phyloP scores from a whole-genome alignment of 2,113 vertebrate genomes.

The Colistium nudipinnis region DNA sequence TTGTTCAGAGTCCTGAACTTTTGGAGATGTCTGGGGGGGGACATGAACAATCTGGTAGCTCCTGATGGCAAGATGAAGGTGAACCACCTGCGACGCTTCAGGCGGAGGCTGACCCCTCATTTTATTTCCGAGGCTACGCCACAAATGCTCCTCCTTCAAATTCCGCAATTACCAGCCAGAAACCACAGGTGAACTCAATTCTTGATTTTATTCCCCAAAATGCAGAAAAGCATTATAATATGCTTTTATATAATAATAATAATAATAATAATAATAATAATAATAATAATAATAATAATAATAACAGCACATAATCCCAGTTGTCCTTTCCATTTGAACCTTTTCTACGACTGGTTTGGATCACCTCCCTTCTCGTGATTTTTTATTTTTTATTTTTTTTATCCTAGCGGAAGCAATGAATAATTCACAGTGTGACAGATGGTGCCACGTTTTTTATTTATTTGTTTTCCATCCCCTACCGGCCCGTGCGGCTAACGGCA shows the following conservation, averaged over 20 bases:
- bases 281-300: too few species aligned
- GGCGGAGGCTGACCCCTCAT: background rate
- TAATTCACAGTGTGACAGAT: slow-evolving; percentile 62
- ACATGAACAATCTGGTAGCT: background rate
- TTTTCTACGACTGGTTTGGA: slow-evolving; percentile 18
- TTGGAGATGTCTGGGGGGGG: background rate
- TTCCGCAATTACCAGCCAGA: background rate
- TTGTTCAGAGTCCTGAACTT: background rate
- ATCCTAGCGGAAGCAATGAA: slow-evolving; percentile 38
- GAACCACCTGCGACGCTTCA: background rate
- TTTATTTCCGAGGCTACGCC: too few species aligned
- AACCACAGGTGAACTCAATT: too few species aligned
- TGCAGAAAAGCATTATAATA: too few species aligned
- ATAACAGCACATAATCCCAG: background rate
- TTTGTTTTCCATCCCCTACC: slow-evolving; percentile 31
- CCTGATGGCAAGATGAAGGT: background rate
- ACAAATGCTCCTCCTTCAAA: too few species aligned
- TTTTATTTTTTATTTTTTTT: slow-evolving; percentile 27
- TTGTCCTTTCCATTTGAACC: background rate
- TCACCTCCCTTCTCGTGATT: slow-evolving; percentile 4
- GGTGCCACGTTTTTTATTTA: slow-evolving; percentile 22
- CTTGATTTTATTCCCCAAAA: too few species aligned
- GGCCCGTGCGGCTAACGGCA: slow-evolving; percentile 50
- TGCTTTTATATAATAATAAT: too few species aligned
- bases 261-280: too few species aligned